These are phyloP conservation scores for Bombus sylvicola DNA, from an alignment of 1,140 invertebrate species.

Conservation along the genomic window DNA sequence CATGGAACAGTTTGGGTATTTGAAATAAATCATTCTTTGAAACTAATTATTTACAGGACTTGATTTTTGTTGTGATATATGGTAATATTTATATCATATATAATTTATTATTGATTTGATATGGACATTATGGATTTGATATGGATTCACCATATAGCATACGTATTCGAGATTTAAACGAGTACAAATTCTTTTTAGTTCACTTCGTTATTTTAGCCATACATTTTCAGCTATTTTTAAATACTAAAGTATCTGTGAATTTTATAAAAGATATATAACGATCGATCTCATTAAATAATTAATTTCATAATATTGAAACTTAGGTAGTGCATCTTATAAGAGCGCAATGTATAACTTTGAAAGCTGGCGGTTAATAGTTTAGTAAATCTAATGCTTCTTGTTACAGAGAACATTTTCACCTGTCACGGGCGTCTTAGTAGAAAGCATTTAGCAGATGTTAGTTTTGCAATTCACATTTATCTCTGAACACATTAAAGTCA, in stretches of 20 bases:
- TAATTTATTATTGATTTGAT: background rate
- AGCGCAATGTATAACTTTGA: background rate
- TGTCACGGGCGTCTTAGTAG: too few species aligned
- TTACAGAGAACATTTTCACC: background rate
- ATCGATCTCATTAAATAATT: background rate
- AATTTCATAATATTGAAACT: background rate
- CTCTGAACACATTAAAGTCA: background rate
- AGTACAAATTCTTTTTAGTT: background rate
- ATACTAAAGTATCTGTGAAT: background rate
- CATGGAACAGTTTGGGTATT: too few species aligned
- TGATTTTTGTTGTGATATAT: background rate
- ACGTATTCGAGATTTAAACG: background rate
- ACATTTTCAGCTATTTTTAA: background rate
- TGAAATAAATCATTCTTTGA: too few species aligned
- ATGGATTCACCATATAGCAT: background rate
- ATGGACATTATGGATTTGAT: too few species aligned
- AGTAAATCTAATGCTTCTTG: background rate
- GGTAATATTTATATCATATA: background rate
- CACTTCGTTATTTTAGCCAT: background rate
- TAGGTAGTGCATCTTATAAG: background rate
- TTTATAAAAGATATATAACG: background rate
- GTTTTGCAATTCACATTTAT: slow-evolving; percentile 2
- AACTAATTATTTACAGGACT: too few species aligned
- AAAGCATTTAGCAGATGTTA: background rate
- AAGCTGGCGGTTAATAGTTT: background rate